Percentiles rank a stretch among this genome's conserved stretches.
phyloP scores from a whole-genome alignment of 2,113 vertebrate genomes.

The Dipodomys ordii region DNA sequence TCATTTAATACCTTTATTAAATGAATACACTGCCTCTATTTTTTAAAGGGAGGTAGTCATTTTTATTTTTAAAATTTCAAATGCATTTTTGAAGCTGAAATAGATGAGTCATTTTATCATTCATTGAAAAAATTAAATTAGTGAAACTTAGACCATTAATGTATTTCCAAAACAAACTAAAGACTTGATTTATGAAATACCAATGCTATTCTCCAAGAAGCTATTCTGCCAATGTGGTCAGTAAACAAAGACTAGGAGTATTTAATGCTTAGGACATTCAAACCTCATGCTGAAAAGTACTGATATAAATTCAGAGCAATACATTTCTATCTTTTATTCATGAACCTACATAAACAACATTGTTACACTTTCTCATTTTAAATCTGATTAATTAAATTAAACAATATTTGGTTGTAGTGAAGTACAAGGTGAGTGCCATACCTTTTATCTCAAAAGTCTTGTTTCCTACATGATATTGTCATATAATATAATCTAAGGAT shows the following conservation, averaged over 20 bases:
- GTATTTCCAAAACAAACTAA: background rate
- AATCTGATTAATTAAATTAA: background rate
- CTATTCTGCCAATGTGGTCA: background rate
- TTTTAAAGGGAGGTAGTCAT: no score
- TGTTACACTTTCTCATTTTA: background rate
- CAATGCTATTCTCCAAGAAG: background rate
- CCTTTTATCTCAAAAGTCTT: background rate
- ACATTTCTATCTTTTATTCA: background rate
- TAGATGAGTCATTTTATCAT: background rate
- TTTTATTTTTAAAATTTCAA: background rate
- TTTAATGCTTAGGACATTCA: background rate
- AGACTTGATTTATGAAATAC: background rate
- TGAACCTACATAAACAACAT: background rate
- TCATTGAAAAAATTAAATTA: background rate
- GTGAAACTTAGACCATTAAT: background rate
- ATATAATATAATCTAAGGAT: background rate
- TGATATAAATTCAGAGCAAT: background rate
- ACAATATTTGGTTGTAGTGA: background rate
- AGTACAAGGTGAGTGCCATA: background rate
- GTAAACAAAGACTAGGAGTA: background rate
- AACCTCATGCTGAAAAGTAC: background rate
- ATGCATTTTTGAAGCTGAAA: slow-evolving; percentile 2
- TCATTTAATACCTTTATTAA: background rate
- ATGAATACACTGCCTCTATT: no score
- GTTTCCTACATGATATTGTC: background rate